Conservation (phyloP, 1,140 invertebrate species). For the Drosophila leontia region DNA sequence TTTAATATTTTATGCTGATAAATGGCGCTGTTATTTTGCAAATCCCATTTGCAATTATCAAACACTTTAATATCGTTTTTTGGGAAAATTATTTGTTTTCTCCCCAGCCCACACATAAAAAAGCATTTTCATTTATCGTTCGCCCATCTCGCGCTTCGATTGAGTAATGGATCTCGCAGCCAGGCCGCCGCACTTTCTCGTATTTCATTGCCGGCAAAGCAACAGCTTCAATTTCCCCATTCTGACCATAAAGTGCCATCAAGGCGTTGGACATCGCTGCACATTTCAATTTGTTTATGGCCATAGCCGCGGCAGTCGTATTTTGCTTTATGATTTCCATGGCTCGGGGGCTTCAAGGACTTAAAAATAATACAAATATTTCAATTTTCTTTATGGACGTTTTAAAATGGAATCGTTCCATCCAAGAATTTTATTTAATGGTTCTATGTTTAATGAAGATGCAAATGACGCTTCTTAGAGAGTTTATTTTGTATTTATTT, state of each 20-base stretch:
- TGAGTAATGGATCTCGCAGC: constrained; percentile 55
- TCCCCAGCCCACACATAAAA: constrained; percentile 19
- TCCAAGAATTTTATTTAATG: constrained; percentile 1
- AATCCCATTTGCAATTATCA: constrained; percentile 17
- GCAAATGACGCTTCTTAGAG: background rate
- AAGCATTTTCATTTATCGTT: constrained; percentile 34
- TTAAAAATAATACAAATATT: constrained; percentile 46
- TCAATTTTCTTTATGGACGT: constrained; percentile 57
- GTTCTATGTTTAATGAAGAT: constrained; percentile 3
- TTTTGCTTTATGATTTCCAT: constrained; percentile 64
- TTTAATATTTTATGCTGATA: background rate
- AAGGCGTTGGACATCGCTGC: constrained; percentile 45
- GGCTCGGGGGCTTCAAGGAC: constrained; percentile 13
- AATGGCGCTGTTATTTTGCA: background rate
- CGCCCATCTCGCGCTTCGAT: constrained; percentile 21
- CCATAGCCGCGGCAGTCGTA: constrained; percentile 27
- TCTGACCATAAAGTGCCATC: constrained; percentile 55
- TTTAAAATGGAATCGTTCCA: constrained; percentile 26
- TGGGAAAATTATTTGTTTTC: constrained; percentile 5
- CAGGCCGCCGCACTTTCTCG: constrained; percentile 39
- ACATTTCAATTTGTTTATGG: constrained; percentile 80
- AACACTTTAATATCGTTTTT: constrained; percentile 14
- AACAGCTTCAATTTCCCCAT: constrained; percentile 54
- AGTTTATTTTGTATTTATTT: background rate
- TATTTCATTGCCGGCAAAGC: constrained; percentile 60